A percentile compares a stretch with the other conserved stretches of the same genome.
Conservation (phyloP, 1,140 invertebrate species). For the Drosophila navojoa region DNA sequence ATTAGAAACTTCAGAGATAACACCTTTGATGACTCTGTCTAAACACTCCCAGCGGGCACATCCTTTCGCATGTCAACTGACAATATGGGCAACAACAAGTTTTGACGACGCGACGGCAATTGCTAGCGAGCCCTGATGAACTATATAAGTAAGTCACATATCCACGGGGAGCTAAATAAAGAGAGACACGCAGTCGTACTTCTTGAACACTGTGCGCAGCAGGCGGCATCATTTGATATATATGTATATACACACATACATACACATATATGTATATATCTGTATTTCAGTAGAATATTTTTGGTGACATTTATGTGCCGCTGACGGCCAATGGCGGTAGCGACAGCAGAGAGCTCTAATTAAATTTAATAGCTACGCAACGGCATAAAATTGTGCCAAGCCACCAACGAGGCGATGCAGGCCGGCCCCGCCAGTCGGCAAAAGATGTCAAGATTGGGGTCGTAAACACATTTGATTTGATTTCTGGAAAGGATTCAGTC, state of each 20-base stretch:
- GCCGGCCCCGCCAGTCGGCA: background rate
- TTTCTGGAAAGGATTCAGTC: slow-evolving; percentile 72
- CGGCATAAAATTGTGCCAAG: slow-evolving; percentile 62
- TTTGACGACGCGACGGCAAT: slow-evolving; percentile 37
- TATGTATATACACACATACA: background rate
- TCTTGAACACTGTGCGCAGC: slow-evolving; percentile 18
- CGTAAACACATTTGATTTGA: slow-evolving; percentile 80
- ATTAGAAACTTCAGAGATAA: background rate
- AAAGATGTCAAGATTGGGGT: slow-evolving; percentile 31
- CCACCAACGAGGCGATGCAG: slow-evolving; percentile 59
- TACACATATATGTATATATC: background rate
- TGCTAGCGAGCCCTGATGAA: slow-evolving; percentile 39
- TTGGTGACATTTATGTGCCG: slow-evolving; percentile 76
- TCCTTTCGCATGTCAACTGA: slow-evolving; percentile 74
- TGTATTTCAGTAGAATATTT: slow-evolving; percentile 58
- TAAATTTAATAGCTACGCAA: slow-evolving; percentile 79
- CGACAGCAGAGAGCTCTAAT: slow-evolving; percentile 74
- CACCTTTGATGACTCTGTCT: slow-evolving; percentile 3
- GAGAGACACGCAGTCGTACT: slow-evolving; percentile 28
- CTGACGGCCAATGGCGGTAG: slow-evolving; percentile 52
- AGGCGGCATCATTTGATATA: slow-evolving; percentile 39
- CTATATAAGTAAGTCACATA: slow-evolving; percentile 48
- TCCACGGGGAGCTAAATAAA: slow-evolving; percentile 44
- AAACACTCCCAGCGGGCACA: slow-evolving; percentile 59
- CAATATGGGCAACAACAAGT: slow-evolving; percentile 29